Base-by-base conservation (phyloP, 2,797 vertebrate genomes). In the Sebastes baramenuke region DNA sequence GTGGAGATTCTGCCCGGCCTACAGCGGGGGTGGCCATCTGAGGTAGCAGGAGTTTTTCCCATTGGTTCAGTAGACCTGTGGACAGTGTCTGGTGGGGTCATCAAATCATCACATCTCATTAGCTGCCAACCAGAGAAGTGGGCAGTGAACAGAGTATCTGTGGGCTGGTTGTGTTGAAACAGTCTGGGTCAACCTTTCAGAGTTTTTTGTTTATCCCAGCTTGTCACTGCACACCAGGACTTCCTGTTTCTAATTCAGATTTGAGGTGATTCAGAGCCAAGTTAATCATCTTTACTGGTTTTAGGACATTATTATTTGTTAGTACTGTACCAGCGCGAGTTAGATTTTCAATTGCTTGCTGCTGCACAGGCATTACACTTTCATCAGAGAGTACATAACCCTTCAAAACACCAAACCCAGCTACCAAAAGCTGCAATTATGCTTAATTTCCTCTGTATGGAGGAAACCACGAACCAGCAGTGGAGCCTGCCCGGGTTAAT, bases 11-110 rank as follows among this genome's bases (percentile, higher is more conserved):
- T 69, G 79, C 75, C 70, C 79, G 67, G 81, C 56, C 62, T 66
- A 58, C 87, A 87, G 86, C 81, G 58, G 82, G 86, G 75, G 65
- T 36, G 68, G 59, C 83, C 82, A 79, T 88, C 74, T 90, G 79
- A 88, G 52, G 74, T 79, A 79, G 75, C 79, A 70, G 77, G 80
- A 74, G 79, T 65, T 73, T 83, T 82, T 46, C 16, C 79, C 5
- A 42, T 77, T 62, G 38, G 77, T 72, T 76, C 79, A 69, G 75
- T 62, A 81, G 76, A 90, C 85, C 83, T 83, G 87, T 77, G 85
- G 71, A 81, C 70, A 83, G 66, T 85, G 70, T 77, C 58, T 87
- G 80, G 32, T 54, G 65, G 36, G 84, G 80, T 89, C 82, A 85
- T 83, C 27, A 79, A 87, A 79, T 60, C 72, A 70, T 80, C 65